Percentiles rank a stretch among this genome's conserved stretches.
phyloP scores from a whole-genome alignment of 2,113 vertebrate genomes.

The Aptenodytes patagonicus region DNA sequence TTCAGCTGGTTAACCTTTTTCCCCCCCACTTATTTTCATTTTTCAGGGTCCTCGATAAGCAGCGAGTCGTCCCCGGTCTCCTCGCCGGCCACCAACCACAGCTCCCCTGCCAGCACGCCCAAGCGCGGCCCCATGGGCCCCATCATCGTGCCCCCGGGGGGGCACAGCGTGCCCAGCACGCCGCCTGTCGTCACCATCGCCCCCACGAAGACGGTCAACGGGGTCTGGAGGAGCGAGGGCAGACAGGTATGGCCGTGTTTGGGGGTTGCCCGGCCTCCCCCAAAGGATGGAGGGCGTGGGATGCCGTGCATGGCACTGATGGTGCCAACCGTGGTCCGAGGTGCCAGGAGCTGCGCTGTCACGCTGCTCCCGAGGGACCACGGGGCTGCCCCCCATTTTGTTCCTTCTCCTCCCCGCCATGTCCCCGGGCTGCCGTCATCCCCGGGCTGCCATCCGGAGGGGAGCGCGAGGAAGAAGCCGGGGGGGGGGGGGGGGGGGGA shows the following conservation, averaged over 20 bases:
- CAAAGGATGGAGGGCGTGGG: not conserved
- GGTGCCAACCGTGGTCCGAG: not conserved
- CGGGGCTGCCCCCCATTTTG: not conserved
- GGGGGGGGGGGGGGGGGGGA: too few relatives aligned
- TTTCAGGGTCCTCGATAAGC: constrained; percentile 92
- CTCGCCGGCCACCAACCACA: constrained; percentile 97
- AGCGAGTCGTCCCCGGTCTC: constrained; percentile 96
- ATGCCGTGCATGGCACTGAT: rapidly evolving
- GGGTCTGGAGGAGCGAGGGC: constrained; percentile 93
- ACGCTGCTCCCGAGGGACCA: not conserved
- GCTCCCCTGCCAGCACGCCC: constrained; percentile 94
- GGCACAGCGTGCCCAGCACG: constrained; percentile 95
- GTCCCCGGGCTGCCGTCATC: not conserved
- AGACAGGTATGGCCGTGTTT: constrained; percentile 79
- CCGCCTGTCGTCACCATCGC: constrained; percentile 98
- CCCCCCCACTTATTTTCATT: not conserved
- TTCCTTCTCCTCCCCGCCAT: not conserved
- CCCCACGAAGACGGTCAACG: constrained; percentile 96
- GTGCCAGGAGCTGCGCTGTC: too few relatives aligned
- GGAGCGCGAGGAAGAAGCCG: too few relatives aligned
- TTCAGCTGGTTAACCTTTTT: not conserved
- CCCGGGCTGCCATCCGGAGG: not conserved
- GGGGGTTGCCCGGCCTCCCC: rapidly evolving
- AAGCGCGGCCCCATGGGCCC: constrained; percentile 94
- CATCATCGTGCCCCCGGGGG: constrained; percentile 88